phyloP scores from a whole-genome alignment of 1,140 invertebrate genomes.

The Drosophila bocqueti region DNA sequence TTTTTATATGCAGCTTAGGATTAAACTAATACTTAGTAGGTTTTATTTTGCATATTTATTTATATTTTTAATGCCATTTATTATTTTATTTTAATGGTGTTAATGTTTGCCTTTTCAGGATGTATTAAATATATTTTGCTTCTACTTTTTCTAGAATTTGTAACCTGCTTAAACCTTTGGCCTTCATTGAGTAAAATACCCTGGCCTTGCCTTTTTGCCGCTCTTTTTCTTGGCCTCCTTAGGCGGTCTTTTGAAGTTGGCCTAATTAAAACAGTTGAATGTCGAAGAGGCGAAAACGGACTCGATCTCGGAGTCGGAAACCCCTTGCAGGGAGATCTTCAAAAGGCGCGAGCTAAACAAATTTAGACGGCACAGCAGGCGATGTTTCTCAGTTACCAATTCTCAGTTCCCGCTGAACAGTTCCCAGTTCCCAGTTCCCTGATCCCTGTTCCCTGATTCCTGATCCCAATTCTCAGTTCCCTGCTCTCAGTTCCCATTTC shows the following conservation, averaged over 20 bases:
- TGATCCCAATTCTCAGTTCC: neutral
- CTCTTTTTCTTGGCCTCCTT: slow-evolving; percentile 4
- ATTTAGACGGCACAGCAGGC: slow-evolving; percentile 71
- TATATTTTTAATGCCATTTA: neutral
- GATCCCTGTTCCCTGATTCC: neutral
- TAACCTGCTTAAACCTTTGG: too few relatives aligned
- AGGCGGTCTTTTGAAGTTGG: slow-evolving; percentile 22
- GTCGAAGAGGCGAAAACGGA: slow-evolving; percentile 31
- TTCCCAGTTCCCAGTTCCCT: neutral
- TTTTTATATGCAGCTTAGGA: neutral
- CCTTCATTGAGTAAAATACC: neutral
- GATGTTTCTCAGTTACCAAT: slow-evolving; percentile 14
- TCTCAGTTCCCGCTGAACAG: neutral
- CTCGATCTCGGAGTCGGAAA: slow-evolving; percentile 1
- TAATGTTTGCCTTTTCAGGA: too few relatives aligned
- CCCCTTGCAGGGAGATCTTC: slow-evolving; percentile 10
- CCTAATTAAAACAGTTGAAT: slow-evolving; percentile 66
- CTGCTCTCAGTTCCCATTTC: neutral
- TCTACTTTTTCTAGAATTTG: neutral
- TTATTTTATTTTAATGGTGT: neutral
- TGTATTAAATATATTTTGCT: too few relatives aligned
- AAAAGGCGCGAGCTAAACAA: slow-evolving; percentile 74
- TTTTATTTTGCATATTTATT: neutral
- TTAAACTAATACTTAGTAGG: neutral
- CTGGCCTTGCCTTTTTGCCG: neutral